Evolutionary conservation across 2,113 vertebrate species (phyloP), one percentile per base, ranked within the genome.

Genomic region (Chaenogobius annularis): DNA sequence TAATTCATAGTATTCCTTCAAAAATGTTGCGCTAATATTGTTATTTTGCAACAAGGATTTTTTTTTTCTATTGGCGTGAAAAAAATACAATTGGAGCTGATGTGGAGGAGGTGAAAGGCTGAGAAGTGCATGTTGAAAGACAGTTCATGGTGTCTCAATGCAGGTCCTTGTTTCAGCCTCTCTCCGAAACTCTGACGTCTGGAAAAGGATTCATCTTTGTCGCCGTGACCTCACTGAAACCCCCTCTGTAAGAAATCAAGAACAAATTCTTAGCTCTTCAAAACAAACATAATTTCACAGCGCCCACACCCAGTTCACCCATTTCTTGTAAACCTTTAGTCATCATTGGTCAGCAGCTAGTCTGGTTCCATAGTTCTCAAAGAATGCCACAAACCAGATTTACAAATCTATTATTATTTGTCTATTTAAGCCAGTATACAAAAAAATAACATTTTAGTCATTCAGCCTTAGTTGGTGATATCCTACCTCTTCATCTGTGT

Each of bases 91-190:
- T 68, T 56, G 11, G 10, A 23, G 68, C 20, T 19, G 15, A 11
- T 1, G 66, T 40, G 13, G 55, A 50, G 37, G 58, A 70, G 71
- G 37, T 50, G 62, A 78, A 77, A 69, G 62, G 72, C 48, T 71
- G 74, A 85, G 82, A 88, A 87, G 83, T 77, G 81, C 83, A 85
- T 1, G 87, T 43, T 90, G 89, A 93, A 85, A 90, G 89, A 88
- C 65, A 56, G 61, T 62, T 22, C 54, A 83, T 26, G 63, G 59
- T 73, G 66, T 14, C 71, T 92, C 88, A 92, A 92, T 87, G 85
- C 88, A 75, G 75, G 73, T 66, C 88, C 80, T 90, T 93, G 92
- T 93, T 80, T 87, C 68, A 23, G 47, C 22, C 19, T 80, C 55
- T 70, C 67, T 66, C 73, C 80, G 86, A 90, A 85, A 86, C 86